These are phyloP conservation scores for Pristis pectinata DNA, from an alignment of 2,797 vertebrate genomes.

Conservation along the genomic window DNA sequence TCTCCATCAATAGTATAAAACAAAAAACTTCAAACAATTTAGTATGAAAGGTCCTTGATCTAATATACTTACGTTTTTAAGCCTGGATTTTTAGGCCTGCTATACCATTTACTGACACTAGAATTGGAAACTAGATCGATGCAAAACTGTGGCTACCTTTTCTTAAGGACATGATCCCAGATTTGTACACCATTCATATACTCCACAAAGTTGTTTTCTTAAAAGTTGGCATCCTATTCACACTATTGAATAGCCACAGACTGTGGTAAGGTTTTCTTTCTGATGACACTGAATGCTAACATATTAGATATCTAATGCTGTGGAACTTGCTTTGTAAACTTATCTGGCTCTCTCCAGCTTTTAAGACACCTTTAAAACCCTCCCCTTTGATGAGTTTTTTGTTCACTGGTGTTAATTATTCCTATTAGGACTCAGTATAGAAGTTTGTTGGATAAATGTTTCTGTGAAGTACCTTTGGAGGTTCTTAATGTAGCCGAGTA, in stretches of 20 bases:
- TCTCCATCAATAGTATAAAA: no score
- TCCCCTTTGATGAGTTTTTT: background rate
- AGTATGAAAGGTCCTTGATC: no score
- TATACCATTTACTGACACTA: no score
- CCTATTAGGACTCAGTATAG: background rate
- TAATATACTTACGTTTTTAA: no score
- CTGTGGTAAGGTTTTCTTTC: background rate
- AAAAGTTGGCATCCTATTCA: background rate
- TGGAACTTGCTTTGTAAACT: background rate
- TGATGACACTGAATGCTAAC: background rate
- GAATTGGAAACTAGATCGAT: background rate
- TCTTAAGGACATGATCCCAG: background rate
- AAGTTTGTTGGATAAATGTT: background rate
- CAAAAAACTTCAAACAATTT: no score
- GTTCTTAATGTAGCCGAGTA: background rate
- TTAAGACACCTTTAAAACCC: background rate
- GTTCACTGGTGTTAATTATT: no score
- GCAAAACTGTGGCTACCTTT: background rate
- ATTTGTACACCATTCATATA: background rate
- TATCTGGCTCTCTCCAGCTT: background rate
- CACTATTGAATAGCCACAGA: background rate
- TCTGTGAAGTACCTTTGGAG: background rate
- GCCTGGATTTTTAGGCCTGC: no score
- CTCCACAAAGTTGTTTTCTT: background rate
- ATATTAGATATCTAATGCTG: background rate